Conservation (phyloP, 2,888 invertebrate species). For the Capitulum mitella region DNA sequence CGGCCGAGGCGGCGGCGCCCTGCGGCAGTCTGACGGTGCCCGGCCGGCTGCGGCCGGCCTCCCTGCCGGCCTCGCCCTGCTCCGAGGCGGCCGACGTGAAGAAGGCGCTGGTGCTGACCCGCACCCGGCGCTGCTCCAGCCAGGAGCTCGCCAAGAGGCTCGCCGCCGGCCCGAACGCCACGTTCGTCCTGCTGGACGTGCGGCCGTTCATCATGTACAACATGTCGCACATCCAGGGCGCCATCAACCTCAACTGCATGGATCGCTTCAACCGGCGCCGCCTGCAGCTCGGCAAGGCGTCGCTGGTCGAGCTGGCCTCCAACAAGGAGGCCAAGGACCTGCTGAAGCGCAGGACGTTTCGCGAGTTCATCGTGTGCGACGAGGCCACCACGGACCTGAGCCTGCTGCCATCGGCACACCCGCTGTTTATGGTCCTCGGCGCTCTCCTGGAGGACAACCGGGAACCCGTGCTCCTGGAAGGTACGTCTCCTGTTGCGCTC, state of each 20-base stretch:
- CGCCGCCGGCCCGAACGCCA: constrained; percentile 29
- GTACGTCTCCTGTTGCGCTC: constrained; percentile 43
- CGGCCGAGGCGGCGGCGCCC: constrained; percentile 22
- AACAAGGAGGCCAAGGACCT: constrained; percentile 57
- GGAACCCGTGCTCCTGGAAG: constrained; percentile 58
- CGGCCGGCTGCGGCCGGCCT: constrained; percentile 34
- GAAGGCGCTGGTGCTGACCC: constrained; percentile 49
- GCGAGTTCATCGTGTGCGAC: constrained; percentile 62
- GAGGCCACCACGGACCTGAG: constrained; percentile 57
- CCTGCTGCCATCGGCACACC: constrained; percentile 51
- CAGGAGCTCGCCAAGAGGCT: constrained; percentile 50
- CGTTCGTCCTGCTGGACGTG: constrained; percentile 56
- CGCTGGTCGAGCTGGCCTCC: constrained; percentile 57
- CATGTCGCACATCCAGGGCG: constrained; percentile 58
- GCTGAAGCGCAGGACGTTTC: constrained; percentile 50
- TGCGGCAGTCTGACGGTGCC: constrained; percentile 26
- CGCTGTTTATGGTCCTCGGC: constrained; percentile 57
- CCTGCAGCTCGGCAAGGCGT: constrained; percentile 58
- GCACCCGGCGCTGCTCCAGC: constrained; percentile 49
- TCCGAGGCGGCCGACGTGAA: constrained; percentile 52
- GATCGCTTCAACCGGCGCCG: constrained; percentile 61
- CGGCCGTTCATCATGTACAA: constrained; percentile 63
- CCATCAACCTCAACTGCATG: constrained; percentile 63
- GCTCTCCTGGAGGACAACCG: constrained; percentile 60
- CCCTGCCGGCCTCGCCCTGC: constrained; percentile 43